These are phyloP conservation scores for Labeo calbasu DNA, from an alignment of 2,797 vertebrate genomes.

Conservation along the genomic window DNA sequence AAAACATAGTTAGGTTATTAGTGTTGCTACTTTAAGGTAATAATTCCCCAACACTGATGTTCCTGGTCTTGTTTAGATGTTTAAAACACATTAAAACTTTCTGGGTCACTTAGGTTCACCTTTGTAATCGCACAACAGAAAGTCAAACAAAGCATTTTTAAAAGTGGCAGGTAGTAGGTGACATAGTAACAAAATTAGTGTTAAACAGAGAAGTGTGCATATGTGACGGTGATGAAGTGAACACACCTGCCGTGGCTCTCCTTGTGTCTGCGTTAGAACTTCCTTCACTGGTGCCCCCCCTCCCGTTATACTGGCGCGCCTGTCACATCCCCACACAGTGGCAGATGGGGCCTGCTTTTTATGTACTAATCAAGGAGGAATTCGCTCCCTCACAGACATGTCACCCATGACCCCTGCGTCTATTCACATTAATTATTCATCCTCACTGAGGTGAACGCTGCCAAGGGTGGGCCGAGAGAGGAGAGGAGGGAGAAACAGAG, in stretches of 20 bases:
- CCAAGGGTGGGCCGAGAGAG: slow-evolving; percentile 64
- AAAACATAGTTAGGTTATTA: neutral
- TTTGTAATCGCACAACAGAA: neutral
- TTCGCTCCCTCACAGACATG: slow-evolving; percentile 81
- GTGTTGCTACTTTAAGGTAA: neutral
- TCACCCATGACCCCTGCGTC: slow-evolving; percentile 78
- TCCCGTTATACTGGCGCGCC: slow-evolving; percentile 69
- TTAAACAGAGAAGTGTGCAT: slow-evolving; percentile 27
- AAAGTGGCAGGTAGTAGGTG: slow-evolving; percentile 10
- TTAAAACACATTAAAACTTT: slow-evolving; percentile 4
- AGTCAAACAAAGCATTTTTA: slow-evolving; percentile 25
- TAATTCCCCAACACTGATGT: neutral
- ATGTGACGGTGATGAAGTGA: slow-evolving; percentile 63
- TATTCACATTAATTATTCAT: slow-evolving; percentile 84
- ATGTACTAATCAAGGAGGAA: slow-evolving; percentile 84
- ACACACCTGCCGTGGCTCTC: slow-evolving; percentile 65
- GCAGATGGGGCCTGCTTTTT: slow-evolving; percentile 81
- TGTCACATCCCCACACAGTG: slow-evolving; percentile 75
- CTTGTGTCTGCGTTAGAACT: slow-evolving; percentile 63
- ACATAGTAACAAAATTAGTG: slow-evolving; percentile 8
- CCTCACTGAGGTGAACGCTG: slow-evolving; percentile 74
- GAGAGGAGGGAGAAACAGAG: slow-evolving; percentile 60
- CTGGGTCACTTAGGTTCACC: slow-evolving; percentile 1
- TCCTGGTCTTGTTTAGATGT: neutral
- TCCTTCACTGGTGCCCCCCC: slow-evolving; percentile 48